A percentile compares a stretch with the other conserved stretches of the same genome.
Conservation (phyloP, 2,797 vertebrate genomes). For the Champsocephalus gunnari region DNA sequence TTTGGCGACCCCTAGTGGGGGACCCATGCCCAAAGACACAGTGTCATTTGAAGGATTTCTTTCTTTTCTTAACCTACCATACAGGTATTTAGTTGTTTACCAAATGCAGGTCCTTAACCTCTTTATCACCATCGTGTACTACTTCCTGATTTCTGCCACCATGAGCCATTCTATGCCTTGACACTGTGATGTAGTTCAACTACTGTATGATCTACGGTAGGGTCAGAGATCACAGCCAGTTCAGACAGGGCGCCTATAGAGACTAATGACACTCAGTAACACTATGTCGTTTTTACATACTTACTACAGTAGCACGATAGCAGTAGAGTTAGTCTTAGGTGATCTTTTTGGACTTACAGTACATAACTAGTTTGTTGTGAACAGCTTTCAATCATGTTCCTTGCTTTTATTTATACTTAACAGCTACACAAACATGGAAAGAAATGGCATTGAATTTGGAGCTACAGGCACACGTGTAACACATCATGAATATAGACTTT, state of each 20-base stretch:
- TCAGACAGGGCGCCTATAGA: constrained; percentile 38
- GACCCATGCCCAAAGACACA: background rate
- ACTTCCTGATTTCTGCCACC: constrained; percentile 67
- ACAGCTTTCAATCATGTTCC: constrained; percentile 21
- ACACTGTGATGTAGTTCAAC: constrained; percentile 67
- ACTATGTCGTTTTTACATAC: constrained; percentile 40
- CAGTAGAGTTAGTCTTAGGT: constrained; percentile 27
- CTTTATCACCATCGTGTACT: constrained; percentile 58
- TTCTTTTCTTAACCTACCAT: constrained; percentile 22
- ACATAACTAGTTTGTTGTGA: constrained; percentile 13
- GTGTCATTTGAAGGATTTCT: constrained; percentile 6
- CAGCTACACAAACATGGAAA: constrained; percentile 19
- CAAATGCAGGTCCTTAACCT: constrained; percentile 26
- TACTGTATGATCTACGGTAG: constrained; percentile 49
- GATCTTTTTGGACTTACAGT: constrained; percentile 9
- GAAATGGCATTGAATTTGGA: constrained; percentile 58
- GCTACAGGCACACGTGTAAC: constrained; percentile 1
- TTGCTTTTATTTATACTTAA: constrained; percentile 43
- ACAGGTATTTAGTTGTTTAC: constrained; percentile 31
- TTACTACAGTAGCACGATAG: constrained; percentile 42
- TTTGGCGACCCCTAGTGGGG: too few relatives aligned
- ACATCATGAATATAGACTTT: constrained; percentile 6
- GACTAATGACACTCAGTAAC: constrained; percentile 33
- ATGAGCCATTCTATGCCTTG: constrained; percentile 77
- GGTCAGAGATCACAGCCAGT: constrained; percentile 56